Base-by-base conservation (phyloP, 2,113 vertebrate species). In the Cinclus mexicanus region DNA sequence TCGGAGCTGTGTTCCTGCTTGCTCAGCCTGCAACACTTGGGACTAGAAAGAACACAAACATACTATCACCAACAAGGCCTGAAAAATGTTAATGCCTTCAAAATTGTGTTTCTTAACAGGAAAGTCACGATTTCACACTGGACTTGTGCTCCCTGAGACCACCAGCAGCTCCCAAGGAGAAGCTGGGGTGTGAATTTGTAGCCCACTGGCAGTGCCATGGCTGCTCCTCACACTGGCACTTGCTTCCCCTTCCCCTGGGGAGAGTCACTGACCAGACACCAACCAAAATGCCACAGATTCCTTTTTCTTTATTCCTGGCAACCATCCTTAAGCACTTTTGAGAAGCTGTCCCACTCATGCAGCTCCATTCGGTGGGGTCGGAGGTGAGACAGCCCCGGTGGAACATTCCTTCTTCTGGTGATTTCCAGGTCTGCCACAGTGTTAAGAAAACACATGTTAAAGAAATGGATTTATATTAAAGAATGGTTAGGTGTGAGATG, bases 161-260 rank as follows among this genome's bases (percentile, higher is more conserved):
- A 12, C 10, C 3, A 2, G 44, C 39, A 83, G 29, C 35, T 35
- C 37, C 39, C 41, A 44, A 18, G 39, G n/a, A 71, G 41, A 50
- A 56, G 52, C 8, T 69, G 28, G 19, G 20, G 2, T 22, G 25
- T 1, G 5, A 20, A 61, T 49, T 7, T 37, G n/a, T 10, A n/a
- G 35, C 28, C 4, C 0, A 0, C 9, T 8, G 1, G 14, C 1
- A 2, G 24, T 6, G 26, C 47, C 3, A 1, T 8, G 24, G 37
- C 28, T 70, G 35, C 28, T 81, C 33, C 50, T 77, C 15, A 12
- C 19, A 17, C 3, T 0, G 8, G 7, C 11, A 7, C 29, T 59
- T 14, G 10, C 10, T 75, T 9, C 39, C 9, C 47, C 26, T 52
- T 41, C 13, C 26, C 25, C 20, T n/a, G 28, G 14, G 3, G 12